Percentiles rank a stretch among this genome's conserved stretches.
Evolutionary conservation across 1,140 invertebrate genomes (phyloP).

Genomic region (Antheraea pernyi): DNA sequence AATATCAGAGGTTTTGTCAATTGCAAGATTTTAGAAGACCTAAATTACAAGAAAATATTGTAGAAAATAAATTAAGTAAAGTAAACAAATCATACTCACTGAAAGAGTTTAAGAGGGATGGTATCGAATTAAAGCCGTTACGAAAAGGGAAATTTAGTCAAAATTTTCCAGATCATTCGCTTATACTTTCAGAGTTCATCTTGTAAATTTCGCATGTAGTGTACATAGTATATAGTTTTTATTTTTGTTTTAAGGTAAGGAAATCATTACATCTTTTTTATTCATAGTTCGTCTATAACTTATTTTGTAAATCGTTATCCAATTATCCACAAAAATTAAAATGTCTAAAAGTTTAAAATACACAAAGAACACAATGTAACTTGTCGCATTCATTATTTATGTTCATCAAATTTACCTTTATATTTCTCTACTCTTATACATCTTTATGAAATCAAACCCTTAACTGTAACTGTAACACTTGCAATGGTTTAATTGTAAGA

Average conservation of each 20-base stretch:
- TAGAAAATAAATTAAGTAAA: conserved; percentile 37
- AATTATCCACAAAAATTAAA: too few species aligned
- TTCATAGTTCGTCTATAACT: neutral
- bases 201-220: conserved; percentile 41
- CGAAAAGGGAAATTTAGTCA: conserved; percentile 25
- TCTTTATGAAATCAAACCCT: too few species aligned
- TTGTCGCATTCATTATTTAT: too few species aligned
- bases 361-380: too few species aligned
- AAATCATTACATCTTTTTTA: neutral
- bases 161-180: conserved; percentile 35
- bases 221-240: conserved; percentile 15
- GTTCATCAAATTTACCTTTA: too few species aligned
- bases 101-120: conserved; percentile 50
- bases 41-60: conserved; percentile 39
- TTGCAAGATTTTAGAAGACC: conserved; percentile 55
- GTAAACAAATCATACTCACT: conserved; percentile 47
- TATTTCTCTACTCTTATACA: too few species aligned
- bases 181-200: conserved; percentile 63
- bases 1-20: conserved; percentile 37
- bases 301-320: neutral
- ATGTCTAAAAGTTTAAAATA: too few species aligned
- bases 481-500: too few species aligned
- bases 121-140: conserved; percentile 37
- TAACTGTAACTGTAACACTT: too few species aligned
- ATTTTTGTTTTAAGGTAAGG: conserved; percentile 19